phyloP scores from a whole-genome alignment of 2,797 vertebrate genomes.

The Varecia variegata region DNA sequence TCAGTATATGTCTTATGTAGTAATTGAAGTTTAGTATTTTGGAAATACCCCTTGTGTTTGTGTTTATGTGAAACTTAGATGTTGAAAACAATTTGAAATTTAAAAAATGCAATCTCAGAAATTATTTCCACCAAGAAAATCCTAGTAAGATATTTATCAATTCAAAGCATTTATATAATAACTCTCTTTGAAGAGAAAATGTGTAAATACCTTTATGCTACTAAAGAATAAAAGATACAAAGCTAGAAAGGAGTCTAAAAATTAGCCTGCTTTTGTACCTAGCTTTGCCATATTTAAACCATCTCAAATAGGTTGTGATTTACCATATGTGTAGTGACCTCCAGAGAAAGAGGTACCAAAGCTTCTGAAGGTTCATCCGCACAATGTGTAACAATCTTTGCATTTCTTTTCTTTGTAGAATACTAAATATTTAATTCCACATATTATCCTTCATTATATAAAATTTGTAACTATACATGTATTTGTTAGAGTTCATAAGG shows the following conservation, averaged over 20 bases:
- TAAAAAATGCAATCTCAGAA: not conserved
- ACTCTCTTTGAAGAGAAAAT: not conserved
- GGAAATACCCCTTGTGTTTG: not conserved
- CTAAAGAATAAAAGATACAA: not conserved
- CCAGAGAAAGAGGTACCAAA: not conserved
- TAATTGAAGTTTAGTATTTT: not conserved
- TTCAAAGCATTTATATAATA: not conserved
- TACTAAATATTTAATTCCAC: not conserved
- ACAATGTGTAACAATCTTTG: not conserved
- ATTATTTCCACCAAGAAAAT: not conserved
- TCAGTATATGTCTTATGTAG: not conserved
- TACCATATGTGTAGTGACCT: not conserved
- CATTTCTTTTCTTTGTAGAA: not conserved
- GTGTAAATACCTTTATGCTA: not conserved
- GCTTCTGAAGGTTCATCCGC: not conserved
- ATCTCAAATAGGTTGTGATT: not conserved
- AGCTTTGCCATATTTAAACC: not conserved
- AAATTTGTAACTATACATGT: not conserved
- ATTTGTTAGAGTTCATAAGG: not conserved
- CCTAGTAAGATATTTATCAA: not conserved
- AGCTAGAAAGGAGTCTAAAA: not conserved
- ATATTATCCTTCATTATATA: not conserved
- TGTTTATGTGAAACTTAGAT: not conserved
- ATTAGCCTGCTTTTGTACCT: not conserved
- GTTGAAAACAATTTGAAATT: not conserved